A percentile compares a stretch with the other conserved stretches of the same genome.
phyloP scores from a whole-genome alignment of 2,888 invertebrate species.

The Thecocarcelia acutangulata region DNA sequence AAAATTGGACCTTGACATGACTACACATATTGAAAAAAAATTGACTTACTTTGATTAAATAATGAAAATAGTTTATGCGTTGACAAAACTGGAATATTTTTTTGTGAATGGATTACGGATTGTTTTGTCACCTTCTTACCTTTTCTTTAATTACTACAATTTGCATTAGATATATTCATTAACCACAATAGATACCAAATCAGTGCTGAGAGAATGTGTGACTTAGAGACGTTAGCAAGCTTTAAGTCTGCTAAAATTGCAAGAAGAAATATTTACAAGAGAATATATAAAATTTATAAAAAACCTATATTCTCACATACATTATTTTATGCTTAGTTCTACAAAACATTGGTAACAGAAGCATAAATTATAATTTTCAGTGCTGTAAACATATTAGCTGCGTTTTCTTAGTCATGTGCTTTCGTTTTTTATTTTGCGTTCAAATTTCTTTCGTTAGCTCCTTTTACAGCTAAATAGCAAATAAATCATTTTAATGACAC shows the following conservation, averaged over 20 bases:
- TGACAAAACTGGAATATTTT: not conserved
- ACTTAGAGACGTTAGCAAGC: not conserved
- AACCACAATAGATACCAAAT: not conserved
- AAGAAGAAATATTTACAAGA: not conserved
- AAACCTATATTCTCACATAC: constrained; percentile 62
- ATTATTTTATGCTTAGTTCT: constrained; percentile 68
- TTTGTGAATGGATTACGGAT: constrained; percentile 6
- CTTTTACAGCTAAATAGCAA: constrained; percentile 49
- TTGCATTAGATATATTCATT: constrained; percentile 43
- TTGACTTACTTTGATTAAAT: no score
- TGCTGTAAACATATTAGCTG: constrained; percentile 40
- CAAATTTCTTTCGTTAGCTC: not conserved
- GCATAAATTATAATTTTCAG: constrained; percentile 67
- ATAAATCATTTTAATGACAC: constrained; percentile 66
- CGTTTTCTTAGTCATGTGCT: constrained; percentile 16
- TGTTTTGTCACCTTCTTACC: constrained; percentile 23
- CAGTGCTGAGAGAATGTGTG: not conserved
- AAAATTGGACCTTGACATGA: no score
- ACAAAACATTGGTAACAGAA: constrained; percentile 68
- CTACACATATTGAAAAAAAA: no score
- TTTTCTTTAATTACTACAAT: constrained; percentile 2
- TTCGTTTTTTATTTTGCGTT: not conserved
- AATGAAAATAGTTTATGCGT: no score
- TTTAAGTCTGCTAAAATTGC: constrained; percentile 1
- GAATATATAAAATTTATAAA: constrained; percentile 10